Conservation (phyloP, 2,797 vertebrate species). For the Lagocephalus sceleratus region DNA sequence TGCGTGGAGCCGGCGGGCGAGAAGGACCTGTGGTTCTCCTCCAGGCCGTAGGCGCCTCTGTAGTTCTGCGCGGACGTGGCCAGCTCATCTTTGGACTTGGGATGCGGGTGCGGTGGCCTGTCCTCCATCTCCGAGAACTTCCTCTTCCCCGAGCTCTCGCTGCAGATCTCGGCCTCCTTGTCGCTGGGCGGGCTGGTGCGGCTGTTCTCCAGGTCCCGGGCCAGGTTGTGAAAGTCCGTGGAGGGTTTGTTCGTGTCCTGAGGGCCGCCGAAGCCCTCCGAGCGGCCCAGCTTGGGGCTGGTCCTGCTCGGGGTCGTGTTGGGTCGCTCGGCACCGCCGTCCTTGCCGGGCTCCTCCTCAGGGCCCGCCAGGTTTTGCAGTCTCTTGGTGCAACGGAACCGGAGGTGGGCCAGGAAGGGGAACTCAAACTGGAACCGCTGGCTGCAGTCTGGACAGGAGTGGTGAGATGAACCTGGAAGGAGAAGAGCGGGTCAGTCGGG, state of each 20-base stretch:
- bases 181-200: conserved; percentile 75
- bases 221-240: conserved; percentile 95
- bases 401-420: conserved; percentile 88
- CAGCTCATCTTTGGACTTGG: conserved; percentile 86
- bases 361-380: conserved; percentile 74
- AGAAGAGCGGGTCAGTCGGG: neutral
- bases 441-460: conserved; percentile 88
- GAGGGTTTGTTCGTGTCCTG: conserved; percentile 83
- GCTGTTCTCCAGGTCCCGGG: conserved; percentile 89
- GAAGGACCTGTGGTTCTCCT: conserved; percentile 83
- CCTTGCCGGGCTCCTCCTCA: conserved; percentile 72
- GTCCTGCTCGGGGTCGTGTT: conserved; percentile 51
- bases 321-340: conserved; percentile 56
- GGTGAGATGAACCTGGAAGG: conserved; percentile 79
- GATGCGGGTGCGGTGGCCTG: conserved; percentile 65
- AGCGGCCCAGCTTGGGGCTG: conserved; percentile 74
- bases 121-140: conserved; percentile 81
- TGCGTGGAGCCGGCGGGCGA: conserved; percentile 77
- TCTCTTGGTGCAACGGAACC: conserved; percentile 94
- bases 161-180: conserved; percentile 82
- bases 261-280: conserved; percentile 62
- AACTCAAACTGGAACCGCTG: conserved; percentile 96
- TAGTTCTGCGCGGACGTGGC: conserved; percentile 88
- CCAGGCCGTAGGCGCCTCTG: conserved; percentile 81
- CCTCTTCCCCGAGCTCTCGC: conserved; percentile 80